Percentiles rank a stretch among this genome's conserved stretches.
These are phyloP conservation scores for Plebejus melissa DNA, from an alignment of 2,888 invertebrate genomes.

Conservation along the genomic window DNA sequence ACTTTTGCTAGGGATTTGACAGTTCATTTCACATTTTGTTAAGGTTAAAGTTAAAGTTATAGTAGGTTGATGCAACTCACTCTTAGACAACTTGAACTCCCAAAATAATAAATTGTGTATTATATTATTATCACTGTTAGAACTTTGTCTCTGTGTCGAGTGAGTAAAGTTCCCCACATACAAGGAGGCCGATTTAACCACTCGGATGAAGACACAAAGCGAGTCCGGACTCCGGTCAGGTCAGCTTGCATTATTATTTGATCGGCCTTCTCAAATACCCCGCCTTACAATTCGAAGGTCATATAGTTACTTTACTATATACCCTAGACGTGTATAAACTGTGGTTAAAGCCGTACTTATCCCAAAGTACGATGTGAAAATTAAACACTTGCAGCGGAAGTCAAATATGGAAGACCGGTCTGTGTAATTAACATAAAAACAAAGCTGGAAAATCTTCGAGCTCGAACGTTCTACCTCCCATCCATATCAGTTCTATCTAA, in stretches of 20 bases:
- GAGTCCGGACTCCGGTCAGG: too few relatives aligned
- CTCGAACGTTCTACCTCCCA: slow-evolving; percentile 66
- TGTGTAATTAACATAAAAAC: slow-evolving; percentile 72
- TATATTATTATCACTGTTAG: too few relatives aligned
- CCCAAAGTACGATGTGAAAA: slow-evolving; percentile 52
- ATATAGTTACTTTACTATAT: background rate
- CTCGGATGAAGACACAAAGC: too few relatives aligned
- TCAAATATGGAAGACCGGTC: slow-evolving; percentile 51
- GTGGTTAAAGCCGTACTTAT: slow-evolving; percentile 35
- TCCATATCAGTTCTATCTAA: slow-evolving; percentile 71
- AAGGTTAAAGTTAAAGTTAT: too few relatives aligned
- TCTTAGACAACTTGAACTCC: too few relatives aligned
- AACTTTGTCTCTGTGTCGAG: too few relatives aligned
- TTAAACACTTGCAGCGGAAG: slow-evolving; percentile 66
- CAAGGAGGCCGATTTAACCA: too few relatives aligned
- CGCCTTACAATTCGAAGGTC: background rate
- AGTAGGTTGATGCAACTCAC: too few relatives aligned
- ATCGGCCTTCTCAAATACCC: background rate
- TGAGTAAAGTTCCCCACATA: too few relatives aligned
- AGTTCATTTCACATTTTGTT: too few relatives aligned
- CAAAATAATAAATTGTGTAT: too few relatives aligned
- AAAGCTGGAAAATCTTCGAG: slow-evolving; percentile 71
- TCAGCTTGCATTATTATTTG: background rate
- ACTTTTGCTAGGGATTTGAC: too few relatives aligned
- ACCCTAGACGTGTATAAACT: background rate